Base-by-base conservation (phyloP, 2,797 vertebrate genomes). In the Cuniculus paca region DNA sequence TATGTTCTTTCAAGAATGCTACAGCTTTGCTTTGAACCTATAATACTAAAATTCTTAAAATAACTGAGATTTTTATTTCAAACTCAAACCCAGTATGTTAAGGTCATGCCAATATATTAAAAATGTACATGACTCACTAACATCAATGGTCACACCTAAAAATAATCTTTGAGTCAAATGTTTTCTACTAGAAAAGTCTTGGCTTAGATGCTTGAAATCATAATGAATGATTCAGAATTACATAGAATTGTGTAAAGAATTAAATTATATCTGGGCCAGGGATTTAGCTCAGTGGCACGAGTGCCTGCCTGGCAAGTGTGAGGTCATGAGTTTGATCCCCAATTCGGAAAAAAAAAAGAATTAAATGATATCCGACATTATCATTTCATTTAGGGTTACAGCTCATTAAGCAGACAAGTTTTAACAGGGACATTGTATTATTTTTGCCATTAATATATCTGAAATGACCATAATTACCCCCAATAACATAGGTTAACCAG, bases 21-120 rank as follows among this genome's bases (percentile, higher is more conserved):
- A 88, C 1, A 56, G 31, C 88, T 87, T 91, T 84, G 24, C 39
- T 94, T 80, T 88, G 19, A 97, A 96, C 24, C 16, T 70, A 22
- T 74, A 95, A 84, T 72, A 93, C 42, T 22, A 90, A 96, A 72
- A 90, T 86, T 88, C 56, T 87, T 92, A 91, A 95, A 96, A 90
- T 79, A 87, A 79, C 45, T 80, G 79, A 65, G 34, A 88, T 50
- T 95, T 96, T 54, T 68, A 85, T 91, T 88, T 97, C 82, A 78
- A 60, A 94, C 34, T 86, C 52, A 92, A 96, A 77, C 10, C 11
- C 42, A 95, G 14, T 80, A 81, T 22, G 0, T 34, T 94, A 85
- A 88, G 56, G 1, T 94, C 95, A 74, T 82, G 4, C 39, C 26
- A 88, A 94, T 72, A 68, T 6, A 86, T 50, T 86, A 94, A 88